Conservation (phyloP, 2,888 invertebrate species). For the Octonoba sinensis region DNA sequence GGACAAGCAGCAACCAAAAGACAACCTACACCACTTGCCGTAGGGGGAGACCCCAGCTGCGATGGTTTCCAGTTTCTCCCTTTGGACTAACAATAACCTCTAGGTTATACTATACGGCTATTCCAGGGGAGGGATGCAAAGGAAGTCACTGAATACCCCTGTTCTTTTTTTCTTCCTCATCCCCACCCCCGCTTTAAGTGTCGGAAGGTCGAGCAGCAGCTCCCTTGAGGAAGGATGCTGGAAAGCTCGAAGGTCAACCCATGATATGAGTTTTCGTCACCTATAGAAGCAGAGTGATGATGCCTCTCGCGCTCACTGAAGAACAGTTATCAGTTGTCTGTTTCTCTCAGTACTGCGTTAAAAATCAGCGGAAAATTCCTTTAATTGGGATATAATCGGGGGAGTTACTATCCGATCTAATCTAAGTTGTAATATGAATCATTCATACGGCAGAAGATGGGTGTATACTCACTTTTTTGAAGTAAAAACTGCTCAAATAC, state of each 20-base stretch:
- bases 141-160: slow-evolving; percentile 51
- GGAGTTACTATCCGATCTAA: no score
- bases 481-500: no score
- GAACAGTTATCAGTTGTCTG: no score
- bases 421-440: no score
- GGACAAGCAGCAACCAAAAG: slow-evolving; percentile 14
- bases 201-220: slow-evolving; percentile 11
- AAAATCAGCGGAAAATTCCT: no score
- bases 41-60: slow-evolving; percentile 43
- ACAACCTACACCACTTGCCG: slow-evolving; percentile 52
- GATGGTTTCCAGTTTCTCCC: slow-evolving; percentile 57
- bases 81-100: slow-evolving; percentile 54
- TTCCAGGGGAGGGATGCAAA: slow-evolving; percentile 50
- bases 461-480: no score
- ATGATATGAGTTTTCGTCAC: slow-evolving; percentile 44
- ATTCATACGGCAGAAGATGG: no score
- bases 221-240: slow-evolving; percentile 12
- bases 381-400: no score
- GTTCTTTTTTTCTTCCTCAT: slow-evolving; percentile 16
- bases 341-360: no score
- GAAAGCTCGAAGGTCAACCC: slow-evolving; percentile 31
- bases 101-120: slow-evolving; percentile 55
- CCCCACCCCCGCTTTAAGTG: slow-evolving; percentile 34
- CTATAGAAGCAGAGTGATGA: slow-evolving; percentile 12
- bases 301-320: no score